Evolutionary conservation across 2,888 invertebrate genomes (phyloP), one percentile per base, ranked within the genome.

Genomic region (Lasioglossum villosulum): DNA sequence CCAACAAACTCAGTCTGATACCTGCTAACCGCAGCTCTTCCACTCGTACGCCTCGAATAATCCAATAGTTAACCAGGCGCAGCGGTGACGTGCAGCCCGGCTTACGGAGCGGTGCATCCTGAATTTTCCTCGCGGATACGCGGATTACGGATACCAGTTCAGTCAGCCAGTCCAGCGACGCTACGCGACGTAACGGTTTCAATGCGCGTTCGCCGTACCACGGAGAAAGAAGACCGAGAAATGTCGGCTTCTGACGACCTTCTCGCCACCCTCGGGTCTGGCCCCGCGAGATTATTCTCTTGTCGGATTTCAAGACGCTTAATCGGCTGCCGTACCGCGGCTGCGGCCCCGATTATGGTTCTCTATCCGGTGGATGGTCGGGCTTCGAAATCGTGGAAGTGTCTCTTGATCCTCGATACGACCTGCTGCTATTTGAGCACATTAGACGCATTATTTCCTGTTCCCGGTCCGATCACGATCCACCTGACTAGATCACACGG

Each of bases 1-100:
- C 94, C 95, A 93, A 94, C 94, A 94, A 95, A 95, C 94, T 93
- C 92, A 93, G 88, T 89, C 92, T 91, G 94, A 94, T 94, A 92
- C 94, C 95, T 92, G 93, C 93, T 94, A 95, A 95, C 94, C 94
- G 94, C 94, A 86, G 86, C 84, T 88, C 82, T 91, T 90, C 87
- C 87, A 88, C 89, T 89, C 89, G 91, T 89, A 89, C 89, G 89
- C 87, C 87, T 92, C 91, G 92, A 94, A 94, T 95, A 95, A 95
- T 95, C 95, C 94, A 94, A 95, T 95, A 95, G 94, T 94, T 94
- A 90, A 91, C 74, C 71, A 27, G 59, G 74, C 70, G 87, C 89
- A 84, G 86, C 79, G 37, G 82, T 74, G 77, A 85, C 79, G 74
- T 86, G 84, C 42, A 78, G 84, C 75, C 83, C 23, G 78, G 81